Conservation (phyloP, 35 echinoderm and acorn worm genomes). For the Ophiothrix spiculata region DNA sequence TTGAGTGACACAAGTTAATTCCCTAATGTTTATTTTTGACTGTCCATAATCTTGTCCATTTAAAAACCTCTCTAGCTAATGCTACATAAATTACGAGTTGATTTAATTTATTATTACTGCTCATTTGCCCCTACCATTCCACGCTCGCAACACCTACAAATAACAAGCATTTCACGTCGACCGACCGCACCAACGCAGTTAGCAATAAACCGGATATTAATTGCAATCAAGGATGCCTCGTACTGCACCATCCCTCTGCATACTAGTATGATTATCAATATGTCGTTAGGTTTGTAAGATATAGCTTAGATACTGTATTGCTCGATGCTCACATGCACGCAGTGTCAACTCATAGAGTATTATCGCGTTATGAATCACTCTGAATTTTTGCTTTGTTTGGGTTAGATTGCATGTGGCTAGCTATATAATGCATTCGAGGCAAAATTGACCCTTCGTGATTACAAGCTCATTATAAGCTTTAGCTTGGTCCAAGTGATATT, state of each 20-base stretch:
- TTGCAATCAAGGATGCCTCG: conserved; percentile 3
- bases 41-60: too few species aligned
- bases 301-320: not conserved
- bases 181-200: not conserved
- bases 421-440: not conserved
- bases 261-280: conserved; percentile 8
- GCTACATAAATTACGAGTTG: not conserved
- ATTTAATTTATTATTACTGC: conserved; percentile 4
- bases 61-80: too few species aligned
- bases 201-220: conserved; percentile 11
- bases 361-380: not conserved
- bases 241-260: not conserved
- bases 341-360: not conserved
- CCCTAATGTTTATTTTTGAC: too few species aligned
- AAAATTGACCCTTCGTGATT: not conserved
- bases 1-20: too few species aligned
- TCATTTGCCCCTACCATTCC: not conserved
- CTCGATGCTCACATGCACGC: not conserved
- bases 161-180: not conserved
- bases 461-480: not conserved
- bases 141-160: not conserved
- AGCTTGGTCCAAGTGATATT: too few species aligned
- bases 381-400: conserved; percentile 1
- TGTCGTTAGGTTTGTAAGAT: not conserved
- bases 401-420: too few species aligned